Evolutionary conservation across 1,140 invertebrate genomes (phyloP).

Genomic region (Cataglyphis hispanica): DNA sequence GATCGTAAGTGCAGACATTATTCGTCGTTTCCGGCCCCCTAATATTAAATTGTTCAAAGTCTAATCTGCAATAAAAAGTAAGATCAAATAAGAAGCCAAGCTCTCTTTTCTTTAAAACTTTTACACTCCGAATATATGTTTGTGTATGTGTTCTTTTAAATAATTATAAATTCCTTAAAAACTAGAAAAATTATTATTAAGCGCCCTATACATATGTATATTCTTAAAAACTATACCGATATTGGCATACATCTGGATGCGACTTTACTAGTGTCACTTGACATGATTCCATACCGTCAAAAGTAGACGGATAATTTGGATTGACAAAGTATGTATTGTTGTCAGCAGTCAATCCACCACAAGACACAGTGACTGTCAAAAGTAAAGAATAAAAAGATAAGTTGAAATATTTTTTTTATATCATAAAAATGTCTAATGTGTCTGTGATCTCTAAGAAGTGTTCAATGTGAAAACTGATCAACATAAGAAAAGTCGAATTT

Average conservation of each 20-base stretch:
- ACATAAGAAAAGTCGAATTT: background rate
- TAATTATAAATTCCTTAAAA: background rate
- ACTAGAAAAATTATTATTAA: background rate
- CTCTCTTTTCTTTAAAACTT: background rate
- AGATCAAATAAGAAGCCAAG: background rate
- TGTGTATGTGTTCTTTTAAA: background rate
- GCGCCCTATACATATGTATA: background rate
- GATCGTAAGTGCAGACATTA: slow-evolving; percentile 93
- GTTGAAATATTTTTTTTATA: background rate
- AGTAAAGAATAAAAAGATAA: background rate
- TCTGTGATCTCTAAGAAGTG: background rate
- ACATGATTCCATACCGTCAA: slow-evolving; percentile 93
- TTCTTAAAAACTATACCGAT: slow-evolving; percentile 87
- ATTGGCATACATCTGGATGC: slow-evolving; percentile 92
- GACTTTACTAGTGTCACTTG: slow-evolving; percentile 93
- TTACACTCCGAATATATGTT: background rate
- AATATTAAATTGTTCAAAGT: slow-evolving; percentile 92
- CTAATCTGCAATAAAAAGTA: slow-evolving; percentile 88
- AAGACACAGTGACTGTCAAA: slow-evolving; percentile 90
- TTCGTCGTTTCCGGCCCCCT: slow-evolving; percentile 91
- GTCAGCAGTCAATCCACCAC: slow-evolving; percentile 91
- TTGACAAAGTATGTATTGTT: slow-evolving; percentile 95
- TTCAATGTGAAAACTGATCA: background rate
- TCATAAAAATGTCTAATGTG: background rate
- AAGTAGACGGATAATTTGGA: slow-evolving; percentile 91